Base-by-base conservation (phyloP, 1,140 invertebrate species). In the Lethrus apterus region DNA sequence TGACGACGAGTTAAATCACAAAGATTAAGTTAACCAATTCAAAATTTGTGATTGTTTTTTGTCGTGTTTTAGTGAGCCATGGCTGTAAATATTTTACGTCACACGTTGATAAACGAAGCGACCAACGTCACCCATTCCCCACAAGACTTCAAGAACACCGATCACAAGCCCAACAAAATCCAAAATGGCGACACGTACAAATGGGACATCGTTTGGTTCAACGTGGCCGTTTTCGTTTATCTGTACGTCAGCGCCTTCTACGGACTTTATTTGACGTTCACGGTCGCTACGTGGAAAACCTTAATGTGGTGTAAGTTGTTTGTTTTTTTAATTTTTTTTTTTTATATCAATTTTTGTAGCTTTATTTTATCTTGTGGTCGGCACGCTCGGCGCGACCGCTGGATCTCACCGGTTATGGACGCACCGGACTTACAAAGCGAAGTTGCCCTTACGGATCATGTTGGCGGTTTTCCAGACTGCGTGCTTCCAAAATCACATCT, bases 331-430 rank as follows among this genome's bases (percentile, higher is more conserved):
- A 31, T 9, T 31, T n/a, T 14, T 31, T 11, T 31, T 14, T 11
- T 14, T 5, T 3, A 11, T 31, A 4, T n/a, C n/a, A 31, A 31
- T 11, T 1, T 31, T 31, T 31, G n/a, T 14, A 31, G n/a, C 4
- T 9, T 31, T 31, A 11, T 31, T 31, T 11, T 31, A 9, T 31
- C 14, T 31, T n/a, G 14, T 4, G 14, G 29, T 31, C 4, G 33
- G 38, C n/a, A 20, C 26, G 15, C 19, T 80, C 10, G 83, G 82
- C 30, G 73, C 93, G 31, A 93, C 89, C 5, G 86, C 83, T 4
- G 89, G 89, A 21, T 81, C 82, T 11, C 89, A 93, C 68, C 73
- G 89, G 34, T 71, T 91, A 17, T 93, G 86, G 85, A 73, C 86
- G 8, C 89, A 93, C 62, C 75, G 76, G 53, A 75, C 84, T 19